These are phyloP conservation scores for Poicephalus gulielmi DNA, from an alignment of 2,113 vertebrate species.

Conservation along the genomic window DNA sequence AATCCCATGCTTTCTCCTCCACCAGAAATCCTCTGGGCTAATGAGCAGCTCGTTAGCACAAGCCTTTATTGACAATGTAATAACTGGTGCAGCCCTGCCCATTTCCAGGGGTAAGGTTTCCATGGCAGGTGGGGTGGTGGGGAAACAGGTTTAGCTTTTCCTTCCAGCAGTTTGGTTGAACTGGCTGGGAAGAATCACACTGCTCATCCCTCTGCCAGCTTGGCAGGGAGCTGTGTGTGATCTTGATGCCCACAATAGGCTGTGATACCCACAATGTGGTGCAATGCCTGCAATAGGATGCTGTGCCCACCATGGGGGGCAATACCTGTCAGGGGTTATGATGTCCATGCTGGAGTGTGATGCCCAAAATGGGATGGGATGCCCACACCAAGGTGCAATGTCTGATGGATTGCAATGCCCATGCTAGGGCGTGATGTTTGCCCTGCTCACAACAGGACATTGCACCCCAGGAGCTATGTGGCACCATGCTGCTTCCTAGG, in stretches of 20 bases:
- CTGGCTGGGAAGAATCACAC: background rate
- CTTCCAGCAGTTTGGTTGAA: background rate
- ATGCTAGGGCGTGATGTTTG: fast-evolving
- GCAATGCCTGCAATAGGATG: background rate
- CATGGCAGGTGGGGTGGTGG: fast-evolving
- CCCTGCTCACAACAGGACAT: fast-evolving
- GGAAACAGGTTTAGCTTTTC: constrained; percentile 6
- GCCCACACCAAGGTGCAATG: fast-evolving
- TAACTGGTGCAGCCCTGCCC: background rate
- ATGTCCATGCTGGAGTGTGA: fast-evolving
- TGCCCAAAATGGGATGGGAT: background rate
- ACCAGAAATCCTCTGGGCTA: background rate
- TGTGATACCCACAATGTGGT: background rate
- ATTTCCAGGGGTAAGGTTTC: background rate
- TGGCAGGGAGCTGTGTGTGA: background rate
- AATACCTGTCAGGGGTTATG: fast-evolving
- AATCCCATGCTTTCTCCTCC: constrained; percentile 29
- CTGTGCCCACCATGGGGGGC: fast-evolving
- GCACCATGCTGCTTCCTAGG: background rate
- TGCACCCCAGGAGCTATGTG: background rate
- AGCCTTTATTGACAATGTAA: background rate
- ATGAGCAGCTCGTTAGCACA: background rate
- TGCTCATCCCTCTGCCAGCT: background rate
- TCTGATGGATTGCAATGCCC: background rate
- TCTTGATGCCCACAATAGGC: background rate